Evolutionary conservation across 2,888 invertebrate species (phyloP).

Genomic region (Brenthis daphne): DNA sequence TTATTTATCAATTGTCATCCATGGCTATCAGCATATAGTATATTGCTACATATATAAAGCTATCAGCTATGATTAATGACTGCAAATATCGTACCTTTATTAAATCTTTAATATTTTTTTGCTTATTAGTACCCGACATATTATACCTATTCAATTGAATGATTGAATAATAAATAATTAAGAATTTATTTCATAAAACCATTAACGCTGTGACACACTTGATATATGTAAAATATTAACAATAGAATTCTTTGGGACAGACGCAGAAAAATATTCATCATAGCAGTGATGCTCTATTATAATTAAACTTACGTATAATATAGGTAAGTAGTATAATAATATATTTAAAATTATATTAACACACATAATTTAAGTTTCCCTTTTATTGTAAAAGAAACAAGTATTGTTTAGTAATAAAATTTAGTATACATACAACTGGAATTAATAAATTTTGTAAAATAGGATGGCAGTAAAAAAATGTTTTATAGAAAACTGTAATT

Average conservation of each 20-base stretch:
- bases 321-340: conserved; percentile 13
- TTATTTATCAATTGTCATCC: too few relatives aligned
- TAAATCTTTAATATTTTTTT: too few relatives aligned
- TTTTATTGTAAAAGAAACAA: neutral
- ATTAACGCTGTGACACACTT: neutral
- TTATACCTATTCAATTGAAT: too few relatives aligned
- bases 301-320: neutral
- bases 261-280: neutral
- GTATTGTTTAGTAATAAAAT: neutral
- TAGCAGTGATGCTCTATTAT: conserved; percentile 3
- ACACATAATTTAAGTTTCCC: neutral
- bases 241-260: neutral
- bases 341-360: neutral
- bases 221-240: neutral
- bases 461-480: conserved; percentile 84
- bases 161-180: too few relatives aligned
- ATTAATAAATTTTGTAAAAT: conserved; percentile 38
- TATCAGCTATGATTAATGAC: too few relatives aligned
- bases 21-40: too few relatives aligned
- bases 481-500: conserved; percentile 84
- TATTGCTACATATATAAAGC: too few relatives aligned
- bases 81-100: too few relatives aligned
- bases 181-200: too few relatives aligned
- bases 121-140: too few relatives aligned
- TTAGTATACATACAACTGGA: conserved; percentile 13